Evolutionary conservation across 1,140 invertebrate species (phyloP).

Genomic region (Drosophila punjabiensis): DNA sequence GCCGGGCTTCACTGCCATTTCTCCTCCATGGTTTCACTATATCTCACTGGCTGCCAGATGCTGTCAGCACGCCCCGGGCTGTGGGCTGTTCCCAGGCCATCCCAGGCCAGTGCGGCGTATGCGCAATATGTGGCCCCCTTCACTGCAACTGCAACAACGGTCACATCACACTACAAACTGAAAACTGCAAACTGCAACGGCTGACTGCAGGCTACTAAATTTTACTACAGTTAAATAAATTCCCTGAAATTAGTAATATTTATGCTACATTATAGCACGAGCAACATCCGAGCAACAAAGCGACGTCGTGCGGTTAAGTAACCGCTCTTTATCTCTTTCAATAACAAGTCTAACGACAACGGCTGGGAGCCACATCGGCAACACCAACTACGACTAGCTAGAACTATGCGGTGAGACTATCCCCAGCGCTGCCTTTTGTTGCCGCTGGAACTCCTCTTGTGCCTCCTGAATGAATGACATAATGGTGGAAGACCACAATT

Average conservation of each 20-base stretch:
- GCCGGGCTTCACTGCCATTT: background rate
- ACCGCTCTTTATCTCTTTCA: conserved; percentile 81
- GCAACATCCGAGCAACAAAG: conserved; percentile 51
- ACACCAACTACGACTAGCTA: conserved; percentile 31
- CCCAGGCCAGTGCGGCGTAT: conserved; percentile 58
- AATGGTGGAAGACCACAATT: conserved; percentile 83
- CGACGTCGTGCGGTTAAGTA: conserved; percentile 75
- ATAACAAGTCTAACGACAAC: conserved; percentile 77
- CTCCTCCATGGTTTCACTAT: background rate
- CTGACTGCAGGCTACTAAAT: conserved; percentile 70
- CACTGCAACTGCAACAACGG: conserved; percentile 22
- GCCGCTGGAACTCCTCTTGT: conserved; percentile 26
- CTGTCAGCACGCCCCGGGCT: conserved; percentile 71
- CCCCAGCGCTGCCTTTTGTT: conserved; percentile 42
- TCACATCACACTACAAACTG: conserved; percentile 21
- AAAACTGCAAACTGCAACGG: background rate
- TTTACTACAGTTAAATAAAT: conserved; percentile 80
- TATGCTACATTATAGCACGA: conserved; percentile 75
- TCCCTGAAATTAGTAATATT: conserved; percentile 81
- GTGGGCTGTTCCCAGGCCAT: conserved; percentile 43
- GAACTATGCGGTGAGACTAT: conserved; percentile 59
- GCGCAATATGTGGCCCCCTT: conserved; percentile 57
- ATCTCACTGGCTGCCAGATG: conserved; percentile 48
- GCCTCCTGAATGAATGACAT: conserved; percentile 73
- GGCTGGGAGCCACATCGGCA: conserved; percentile 8